phyloP scores from a whole-genome alignment of 2,797 vertebrate species.

The Eulemur rubriventer region DNA sequence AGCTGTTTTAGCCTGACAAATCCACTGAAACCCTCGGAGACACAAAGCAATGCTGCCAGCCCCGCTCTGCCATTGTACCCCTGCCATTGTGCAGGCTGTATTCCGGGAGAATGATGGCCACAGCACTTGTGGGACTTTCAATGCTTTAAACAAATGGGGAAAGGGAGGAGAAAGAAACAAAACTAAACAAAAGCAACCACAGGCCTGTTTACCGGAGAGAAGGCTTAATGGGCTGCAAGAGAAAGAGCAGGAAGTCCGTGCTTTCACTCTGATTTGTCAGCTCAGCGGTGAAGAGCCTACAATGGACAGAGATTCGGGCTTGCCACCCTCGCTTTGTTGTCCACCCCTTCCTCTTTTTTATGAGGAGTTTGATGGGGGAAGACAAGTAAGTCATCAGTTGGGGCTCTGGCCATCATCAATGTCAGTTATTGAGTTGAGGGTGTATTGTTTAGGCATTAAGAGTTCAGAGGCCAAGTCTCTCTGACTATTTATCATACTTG shows the following conservation, averaged over 20 bases:
- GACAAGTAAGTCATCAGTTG: conserved; percentile 79
- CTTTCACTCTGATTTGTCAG: conserved; percentile 82
- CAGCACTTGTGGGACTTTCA: conserved; percentile 80
- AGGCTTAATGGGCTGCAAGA: conserved; percentile 82
- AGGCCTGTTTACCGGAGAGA: conserved; percentile 78
- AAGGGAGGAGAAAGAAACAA: conserved; percentile 79
- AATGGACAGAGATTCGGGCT: conserved; percentile 79
- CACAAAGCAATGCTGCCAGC: not conserved
- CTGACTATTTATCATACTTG: conserved; percentile 52
- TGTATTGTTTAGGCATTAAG: conserved; percentile 72
- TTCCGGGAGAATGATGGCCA: conserved; percentile 76
- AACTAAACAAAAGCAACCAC: conserved; percentile 84
- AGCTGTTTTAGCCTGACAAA: not conserved
- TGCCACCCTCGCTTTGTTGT: conserved; percentile 4
- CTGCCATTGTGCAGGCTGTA: conserved; percentile 61
- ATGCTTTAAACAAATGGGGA: conserved; percentile 69
- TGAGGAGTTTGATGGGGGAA: conserved; percentile 79
- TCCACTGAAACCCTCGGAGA: not conserved
- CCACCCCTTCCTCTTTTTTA: conserved; percentile 47
- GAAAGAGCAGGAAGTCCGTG: conserved; percentile 85
- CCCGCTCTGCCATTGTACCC: conserved; percentile 39
- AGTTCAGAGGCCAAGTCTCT: conserved; percentile 74
- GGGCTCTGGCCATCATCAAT: conserved; percentile 46
- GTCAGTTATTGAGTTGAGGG: conserved; percentile 70
- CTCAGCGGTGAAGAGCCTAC: conserved; percentile 76